phyloP scores from a whole-genome alignment of 2,888 invertebrate genomes.

The Ormia ochracea region DNA sequence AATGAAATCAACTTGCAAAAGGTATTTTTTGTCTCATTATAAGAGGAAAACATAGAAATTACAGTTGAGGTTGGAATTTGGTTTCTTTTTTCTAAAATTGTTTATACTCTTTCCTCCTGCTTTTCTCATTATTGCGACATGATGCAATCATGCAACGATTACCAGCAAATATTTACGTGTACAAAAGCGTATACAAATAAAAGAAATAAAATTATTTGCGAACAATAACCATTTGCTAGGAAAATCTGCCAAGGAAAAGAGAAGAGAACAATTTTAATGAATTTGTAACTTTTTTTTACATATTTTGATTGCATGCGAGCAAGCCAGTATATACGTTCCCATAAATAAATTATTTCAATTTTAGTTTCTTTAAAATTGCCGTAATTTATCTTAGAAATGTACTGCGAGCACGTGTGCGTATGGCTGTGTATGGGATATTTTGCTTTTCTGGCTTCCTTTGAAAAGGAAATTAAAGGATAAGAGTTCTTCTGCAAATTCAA shows the following conservation, averaged over 20 bases:
- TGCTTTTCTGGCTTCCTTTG: neutral
- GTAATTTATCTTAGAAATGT: slow-evolving; percentile 40
- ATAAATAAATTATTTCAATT: slow-evolving; percentile 49
- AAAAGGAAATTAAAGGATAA: neutral
- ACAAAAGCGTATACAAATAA: slow-evolving; percentile 3
- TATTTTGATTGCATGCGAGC: slow-evolving; percentile 3
- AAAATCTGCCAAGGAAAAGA: slow-evolving; percentile 14
- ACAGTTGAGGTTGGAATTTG: slow-evolving; percentile 41
- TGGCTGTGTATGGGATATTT: neutral
- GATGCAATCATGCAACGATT: slow-evolving; percentile 50
- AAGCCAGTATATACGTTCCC: too few relatives aligned
- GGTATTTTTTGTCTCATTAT: slow-evolving; percentile 60
- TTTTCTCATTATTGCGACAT: slow-evolving; percentile 41
- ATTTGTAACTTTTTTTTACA: slow-evolving; percentile 24
- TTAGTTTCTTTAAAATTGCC: slow-evolving; percentile 44
- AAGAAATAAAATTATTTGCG: neutral
- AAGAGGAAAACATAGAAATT: slow-evolving; percentile 38
- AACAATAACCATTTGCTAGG: slow-evolving; percentile 28
- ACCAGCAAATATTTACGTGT: slow-evolving; percentile 34
- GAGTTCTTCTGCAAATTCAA: slow-evolving; percentile 24
- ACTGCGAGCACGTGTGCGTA: too few relatives aligned
- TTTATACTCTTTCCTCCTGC: neutral
- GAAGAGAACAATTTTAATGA: slow-evolving; percentile 40
- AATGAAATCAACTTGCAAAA: slow-evolving; percentile 55
- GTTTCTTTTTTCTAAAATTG: slow-evolving; percentile 5